Conservation (phyloP, 2,113 vertebrate species). For the Misgurnus mizolepis region DNA sequence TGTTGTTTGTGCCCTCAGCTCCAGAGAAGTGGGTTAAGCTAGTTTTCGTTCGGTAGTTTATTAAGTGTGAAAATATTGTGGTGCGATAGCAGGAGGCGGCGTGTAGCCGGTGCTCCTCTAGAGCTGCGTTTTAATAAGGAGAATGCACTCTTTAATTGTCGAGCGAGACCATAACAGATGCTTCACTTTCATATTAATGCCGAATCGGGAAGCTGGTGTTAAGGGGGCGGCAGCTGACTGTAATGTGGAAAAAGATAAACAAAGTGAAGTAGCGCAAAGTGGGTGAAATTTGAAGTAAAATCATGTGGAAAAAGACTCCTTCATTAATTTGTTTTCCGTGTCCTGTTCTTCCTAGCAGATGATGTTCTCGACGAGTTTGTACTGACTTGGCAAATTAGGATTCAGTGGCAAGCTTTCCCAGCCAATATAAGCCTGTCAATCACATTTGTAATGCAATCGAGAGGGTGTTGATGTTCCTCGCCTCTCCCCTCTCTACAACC, state of each 20-base stretch:
- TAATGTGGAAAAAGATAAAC: not conserved
- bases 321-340: conserved; percentile 18
- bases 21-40: conserved; percentile 27
- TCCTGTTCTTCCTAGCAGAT: conserved; percentile 43
- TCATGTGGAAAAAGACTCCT: conserved; percentile 42
- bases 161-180: conserved; percentile 60
- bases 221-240: conserved; percentile 54
- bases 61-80: conserved; percentile 66
- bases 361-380: conserved; percentile 49
- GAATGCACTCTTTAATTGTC: conserved; percentile 68
- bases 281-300: conserved; percentile 27
- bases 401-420: conserved; percentile 43
- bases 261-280: not conserved
- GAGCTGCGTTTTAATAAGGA: conserved; percentile 74
- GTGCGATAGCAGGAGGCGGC: conserved; percentile 59
- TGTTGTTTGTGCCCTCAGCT: conserved; percentile 52
- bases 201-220: conserved; percentile 51
- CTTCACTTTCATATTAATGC: conserved; percentile 68
- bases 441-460: conserved; percentile 66
- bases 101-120: conserved; percentile 50
- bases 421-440: conserved; percentile 62
- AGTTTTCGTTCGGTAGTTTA: conserved; percentile 60
- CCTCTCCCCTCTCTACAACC: conserved; percentile 44
- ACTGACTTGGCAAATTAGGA: conserved; percentile 55
- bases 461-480: conserved; percentile 56